A percentile compares a stretch with the other conserved stretches of the same genome.
phyloP scores from a whole-genome alignment of 2,797 vertebrate genomes.

The Rhabdophis nuchalis region DNA sequence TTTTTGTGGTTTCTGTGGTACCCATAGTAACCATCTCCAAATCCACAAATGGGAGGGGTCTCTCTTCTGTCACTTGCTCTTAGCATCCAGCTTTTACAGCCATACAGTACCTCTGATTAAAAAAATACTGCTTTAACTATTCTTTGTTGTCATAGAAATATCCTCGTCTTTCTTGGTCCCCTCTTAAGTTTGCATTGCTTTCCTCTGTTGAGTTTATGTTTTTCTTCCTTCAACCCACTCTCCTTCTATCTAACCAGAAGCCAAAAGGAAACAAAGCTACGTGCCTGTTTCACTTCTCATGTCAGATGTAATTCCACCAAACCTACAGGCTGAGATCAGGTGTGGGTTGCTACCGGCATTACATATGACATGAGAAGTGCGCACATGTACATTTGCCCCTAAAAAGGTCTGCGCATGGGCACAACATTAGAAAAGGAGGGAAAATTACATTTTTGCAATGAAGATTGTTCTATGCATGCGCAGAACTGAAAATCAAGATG shows the following conservation, averaged over 20 bases:
- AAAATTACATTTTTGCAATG: no score
- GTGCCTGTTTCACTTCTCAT: background rate
- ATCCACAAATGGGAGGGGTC: background rate
- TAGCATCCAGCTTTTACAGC: background rate
- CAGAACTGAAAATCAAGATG: no score
- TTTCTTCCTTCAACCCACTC: background rate
- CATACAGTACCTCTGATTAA: background rate
- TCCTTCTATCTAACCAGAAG: background rate
- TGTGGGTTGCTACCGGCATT: no score
- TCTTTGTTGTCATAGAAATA: background rate
- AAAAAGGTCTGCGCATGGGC: no score
- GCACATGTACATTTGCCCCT: no score
- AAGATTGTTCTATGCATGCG: no score
- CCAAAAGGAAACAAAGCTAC: background rate
- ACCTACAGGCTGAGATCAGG: background rate
- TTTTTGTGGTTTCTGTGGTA: background rate
- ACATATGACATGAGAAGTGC: no score
- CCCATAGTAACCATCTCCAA: background rate
- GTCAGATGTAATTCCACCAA: background rate
- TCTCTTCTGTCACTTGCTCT: background rate
- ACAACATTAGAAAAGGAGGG: no score
- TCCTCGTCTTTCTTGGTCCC: background rate
- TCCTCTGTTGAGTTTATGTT: background rate
- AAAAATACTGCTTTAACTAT: background rate
- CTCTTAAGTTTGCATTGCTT: background rate